A percentile compares a stretch with the other conserved stretches of the same genome.
Evolutionary conservation across 2,888 invertebrate species (phyloP).

Genomic region (Diaphora mendica): DNA sequence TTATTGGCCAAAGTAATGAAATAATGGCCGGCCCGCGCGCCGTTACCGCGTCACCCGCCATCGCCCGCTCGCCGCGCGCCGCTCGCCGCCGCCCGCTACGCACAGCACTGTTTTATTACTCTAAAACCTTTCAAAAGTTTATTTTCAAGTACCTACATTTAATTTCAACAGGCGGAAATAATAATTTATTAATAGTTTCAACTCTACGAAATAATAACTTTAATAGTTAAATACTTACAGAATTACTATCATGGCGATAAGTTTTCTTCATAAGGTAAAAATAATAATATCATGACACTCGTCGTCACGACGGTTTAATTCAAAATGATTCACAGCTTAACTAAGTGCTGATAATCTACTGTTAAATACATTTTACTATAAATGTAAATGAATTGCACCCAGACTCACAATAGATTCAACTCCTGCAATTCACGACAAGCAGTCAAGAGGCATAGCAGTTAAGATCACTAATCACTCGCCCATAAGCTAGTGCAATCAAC

Average conservation of each 20-base stretch:
- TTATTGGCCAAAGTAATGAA: conserved; percentile 82
- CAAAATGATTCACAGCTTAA: no score
- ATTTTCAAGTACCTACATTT: conserved; percentile 39
- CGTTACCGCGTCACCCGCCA: conserved; percentile 57
- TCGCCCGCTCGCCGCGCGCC: conserved; percentile 34
- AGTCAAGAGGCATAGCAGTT: no score
- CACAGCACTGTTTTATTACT: conserved; percentile 62
- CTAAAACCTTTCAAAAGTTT: conserved; percentile 52
- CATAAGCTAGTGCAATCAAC: no score
- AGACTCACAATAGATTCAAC: no score
- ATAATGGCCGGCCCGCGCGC: conserved; percentile 68
- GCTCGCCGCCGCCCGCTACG: conserved; percentile 37
- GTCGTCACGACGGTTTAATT: no score
- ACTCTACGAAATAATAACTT: conserved; percentile 14
- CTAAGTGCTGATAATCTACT: no score
- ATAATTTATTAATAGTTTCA: conserved; percentile 30
- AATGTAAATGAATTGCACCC: no score
- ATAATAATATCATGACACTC: neutral
- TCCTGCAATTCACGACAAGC: no score
- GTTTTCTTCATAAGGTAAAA: neutral
- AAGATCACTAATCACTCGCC: no score
- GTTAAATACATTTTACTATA: no score
- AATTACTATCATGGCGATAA: neutral
- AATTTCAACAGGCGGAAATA: conserved; percentile 28
- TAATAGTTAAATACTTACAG: neutral